Conservation (phyloP, 2,888 invertebrate species). For the Eulithis testata region DNA sequence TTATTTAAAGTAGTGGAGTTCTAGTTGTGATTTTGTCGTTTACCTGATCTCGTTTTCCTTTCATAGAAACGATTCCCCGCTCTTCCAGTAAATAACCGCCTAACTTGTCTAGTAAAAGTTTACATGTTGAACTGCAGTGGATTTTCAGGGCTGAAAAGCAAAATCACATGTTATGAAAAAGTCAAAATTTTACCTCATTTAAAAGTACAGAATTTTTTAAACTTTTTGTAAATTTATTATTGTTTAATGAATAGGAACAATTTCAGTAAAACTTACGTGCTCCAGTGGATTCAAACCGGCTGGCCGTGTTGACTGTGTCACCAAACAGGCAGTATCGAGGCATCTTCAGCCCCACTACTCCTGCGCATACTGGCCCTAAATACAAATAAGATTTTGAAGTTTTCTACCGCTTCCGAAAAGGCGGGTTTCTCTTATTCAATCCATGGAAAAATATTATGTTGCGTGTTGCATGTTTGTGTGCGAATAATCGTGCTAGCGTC, state of each 20-base stretch:
- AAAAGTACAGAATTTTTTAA: too few relatives aligned
- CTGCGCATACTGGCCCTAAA: constrained; percentile 94
- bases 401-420: too few relatives aligned
- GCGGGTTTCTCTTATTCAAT: too few relatives aligned
- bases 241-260: too few relatives aligned
- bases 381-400: background rate
- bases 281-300: constrained; percentile 94
- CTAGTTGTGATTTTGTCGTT: background rate
- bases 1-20: too few relatives aligned
- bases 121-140: constrained; percentile 92
- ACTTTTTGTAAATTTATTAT: too few relatives aligned
- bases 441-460: too few relatives aligned
- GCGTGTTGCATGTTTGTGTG: too few relatives aligned
- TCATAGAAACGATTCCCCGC: constrained; percentile 91
- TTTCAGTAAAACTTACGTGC: constrained; percentile 83
- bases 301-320: constrained; percentile 96
- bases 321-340: constrained; percentile 96
- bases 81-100: constrained; percentile 91
- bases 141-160: constrained; percentile 88
- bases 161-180: background rate
- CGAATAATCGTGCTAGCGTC: too few relatives aligned
- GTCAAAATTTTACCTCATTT: too few relatives aligned
- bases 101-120: constrained; percentile 87
- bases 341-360: constrained; percentile 97
- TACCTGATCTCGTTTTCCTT: constrained; percentile 91